These are phyloP conservation scores for Nothobranchius furzeri DNA, from an alignment of 2,113 vertebrate species.

Conservation along the genomic window DNA sequence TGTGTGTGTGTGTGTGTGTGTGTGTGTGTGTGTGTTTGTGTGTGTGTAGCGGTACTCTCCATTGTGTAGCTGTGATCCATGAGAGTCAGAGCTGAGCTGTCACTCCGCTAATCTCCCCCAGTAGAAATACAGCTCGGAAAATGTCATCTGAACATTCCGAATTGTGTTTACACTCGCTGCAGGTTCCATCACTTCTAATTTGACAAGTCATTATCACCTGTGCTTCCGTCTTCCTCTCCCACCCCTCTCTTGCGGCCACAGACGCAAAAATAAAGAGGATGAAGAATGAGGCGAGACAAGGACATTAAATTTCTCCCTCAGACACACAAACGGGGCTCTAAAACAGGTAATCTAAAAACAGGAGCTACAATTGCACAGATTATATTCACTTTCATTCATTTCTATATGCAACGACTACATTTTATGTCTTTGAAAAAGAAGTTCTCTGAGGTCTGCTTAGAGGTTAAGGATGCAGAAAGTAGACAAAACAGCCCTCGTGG, in stretches of 20 bases:
- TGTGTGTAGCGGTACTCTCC: conserved; percentile 23
- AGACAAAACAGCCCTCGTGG: conserved; percentile 13
- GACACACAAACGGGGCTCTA: conserved; percentile 20
- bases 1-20: too few relatives aligned
- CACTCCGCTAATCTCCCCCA: conserved; percentile 75
- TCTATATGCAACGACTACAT: conserved; percentile 20
- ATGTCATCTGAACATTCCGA: conserved; percentile 74
- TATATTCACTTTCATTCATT: conserved; percentile 35
- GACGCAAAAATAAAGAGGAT: conserved; percentile 52
- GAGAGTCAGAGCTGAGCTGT: conserved; percentile 68
- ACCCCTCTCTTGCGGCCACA: conserved; percentile 47
- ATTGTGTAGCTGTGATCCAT: conserved; percentile 66
- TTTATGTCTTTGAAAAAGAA: conserved; percentile 16
- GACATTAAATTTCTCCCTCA: conserved; percentile 50
- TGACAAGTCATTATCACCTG: conserved; percentile 79
- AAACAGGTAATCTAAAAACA: conserved; percentile 51
- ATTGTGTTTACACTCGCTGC: conserved; percentile 77
- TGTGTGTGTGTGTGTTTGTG: conserved; percentile 6
- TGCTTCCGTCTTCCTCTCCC: conserved; percentile 55
- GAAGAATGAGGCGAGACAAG: conserved; percentile 49
- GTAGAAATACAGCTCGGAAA: conserved; percentile 75
- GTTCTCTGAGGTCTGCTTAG: conserved; percentile 14
- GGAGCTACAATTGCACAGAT: conserved; percentile 11
- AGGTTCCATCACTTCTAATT: conserved; percentile 79
- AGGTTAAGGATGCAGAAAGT: conserved; percentile 12